These are phyloP conservation scores for Tetragnatha montana DNA, from an alignment of 2,888 invertebrate species.

Conservation along the genomic window DNA sequence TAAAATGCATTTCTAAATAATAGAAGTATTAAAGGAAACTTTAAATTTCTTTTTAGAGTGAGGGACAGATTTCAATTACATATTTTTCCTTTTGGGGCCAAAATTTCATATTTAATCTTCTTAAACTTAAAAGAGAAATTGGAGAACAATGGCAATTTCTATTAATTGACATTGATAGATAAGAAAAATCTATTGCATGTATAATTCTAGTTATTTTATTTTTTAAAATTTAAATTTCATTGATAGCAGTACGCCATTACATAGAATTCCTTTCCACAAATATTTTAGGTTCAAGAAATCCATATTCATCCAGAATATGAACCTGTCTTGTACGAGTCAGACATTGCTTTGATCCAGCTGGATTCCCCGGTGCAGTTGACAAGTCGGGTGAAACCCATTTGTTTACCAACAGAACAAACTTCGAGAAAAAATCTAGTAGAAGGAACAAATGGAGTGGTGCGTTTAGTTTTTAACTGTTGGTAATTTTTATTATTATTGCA, in stretches of 20 bases:
- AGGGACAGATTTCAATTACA: too few relatives aligned
- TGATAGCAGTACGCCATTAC: too few relatives aligned
- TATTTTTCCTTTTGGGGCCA: too few relatives aligned
- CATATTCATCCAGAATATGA: constrained; percentile 72
- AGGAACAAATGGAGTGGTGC: constrained; percentile 72
- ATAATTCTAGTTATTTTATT: neutral
- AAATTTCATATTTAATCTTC: too few relatives aligned
- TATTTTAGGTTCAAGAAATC: constrained; percentile 70
- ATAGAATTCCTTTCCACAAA: neutral
- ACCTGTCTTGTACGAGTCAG: constrained; percentile 70
- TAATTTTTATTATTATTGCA: neutral
- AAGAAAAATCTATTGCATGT: neutral
- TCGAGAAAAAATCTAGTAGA: constrained; percentile 69
- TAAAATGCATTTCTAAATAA: too few relatives aligned
- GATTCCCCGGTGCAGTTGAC: constrained; percentile 71
- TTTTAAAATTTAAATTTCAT: too few relatives aligned
- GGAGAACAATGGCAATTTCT: neutral
- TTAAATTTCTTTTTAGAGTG: too few relatives aligned
- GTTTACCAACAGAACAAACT: constrained; percentile 70
- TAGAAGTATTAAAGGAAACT: too few relatives aligned
- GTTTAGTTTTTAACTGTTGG: constrained; percentile 2
- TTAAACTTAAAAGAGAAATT: neutral
- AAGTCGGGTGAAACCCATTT: constrained; percentile 72
- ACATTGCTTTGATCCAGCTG: constrained; percentile 72
- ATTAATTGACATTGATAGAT: neutral